Evolutionary conservation across 1,140 invertebrate genomes (phyloP).

Genomic region (Bilobella aurantiaca): DNA sequence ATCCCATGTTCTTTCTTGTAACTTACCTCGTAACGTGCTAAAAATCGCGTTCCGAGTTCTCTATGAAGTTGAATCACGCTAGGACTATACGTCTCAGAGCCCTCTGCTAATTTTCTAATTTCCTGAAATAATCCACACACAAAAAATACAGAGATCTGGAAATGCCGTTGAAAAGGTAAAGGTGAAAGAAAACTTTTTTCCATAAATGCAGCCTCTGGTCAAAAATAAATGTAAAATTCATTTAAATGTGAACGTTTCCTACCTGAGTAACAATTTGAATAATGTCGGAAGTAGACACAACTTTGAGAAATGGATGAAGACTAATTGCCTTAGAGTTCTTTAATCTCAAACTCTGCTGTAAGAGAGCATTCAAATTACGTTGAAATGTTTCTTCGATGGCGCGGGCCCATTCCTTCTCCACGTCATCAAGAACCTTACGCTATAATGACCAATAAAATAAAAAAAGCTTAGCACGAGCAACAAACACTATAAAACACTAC

Average conservation of each 20-base stretch:
- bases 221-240: too few species aligned
- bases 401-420: conserved; percentile 56
- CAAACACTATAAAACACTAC: background rate
- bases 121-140: conserved; percentile 48
- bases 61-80: conserved; percentile 52
- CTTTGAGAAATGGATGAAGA: conserved; percentile 63
- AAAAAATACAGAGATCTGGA: conserved; percentile 27
- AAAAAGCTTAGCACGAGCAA: too few species aligned
- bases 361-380: conserved; percentile 54
- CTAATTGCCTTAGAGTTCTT: conserved; percentile 43
- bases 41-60: conserved; percentile 59
- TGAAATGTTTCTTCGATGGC: conserved; percentile 51
- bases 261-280: conserved; percentile 48
- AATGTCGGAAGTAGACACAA: conserved; percentile 54
- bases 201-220: too few species aligned
- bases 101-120: conserved; percentile 55
- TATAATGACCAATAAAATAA: too few species aligned
- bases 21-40: conserved; percentile 53
- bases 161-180: background rate
- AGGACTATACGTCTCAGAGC: conserved; percentile 68
- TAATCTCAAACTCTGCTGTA: conserved; percentile 42
- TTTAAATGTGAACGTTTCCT: conserved; percentile 4
- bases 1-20: conserved; percentile 53
- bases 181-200: too few species aligned
- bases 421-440: conserved; percentile 49